Evolutionary conservation across 2,888 invertebrate species (phyloP).

Genomic region (Eupithecia pulchellata): DNA sequence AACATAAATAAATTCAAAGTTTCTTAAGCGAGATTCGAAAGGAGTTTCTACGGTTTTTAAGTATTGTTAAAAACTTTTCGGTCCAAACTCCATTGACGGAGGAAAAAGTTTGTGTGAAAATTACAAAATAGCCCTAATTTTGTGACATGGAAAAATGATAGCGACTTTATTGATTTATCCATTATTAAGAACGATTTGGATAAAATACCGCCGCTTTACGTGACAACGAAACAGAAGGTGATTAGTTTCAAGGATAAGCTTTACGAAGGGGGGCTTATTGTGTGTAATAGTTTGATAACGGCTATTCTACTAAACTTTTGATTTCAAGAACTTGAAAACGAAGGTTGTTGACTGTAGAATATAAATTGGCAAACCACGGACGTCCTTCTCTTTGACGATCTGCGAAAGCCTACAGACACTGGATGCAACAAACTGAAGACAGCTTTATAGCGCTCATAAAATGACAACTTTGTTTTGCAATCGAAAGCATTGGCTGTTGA

Average conservation of each 20-base stretch:
- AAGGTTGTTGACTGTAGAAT: background rate
- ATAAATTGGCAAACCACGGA: background rate
- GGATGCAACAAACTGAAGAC: background rate
- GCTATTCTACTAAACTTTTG: background rate
- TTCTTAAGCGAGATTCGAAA: constrained; percentile 35
- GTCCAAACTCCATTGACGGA: background rate
- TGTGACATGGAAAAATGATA: background rate
- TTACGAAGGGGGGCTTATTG: background rate
- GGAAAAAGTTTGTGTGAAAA: background rate
- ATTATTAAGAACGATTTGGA: background rate
- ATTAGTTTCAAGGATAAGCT: background rate
- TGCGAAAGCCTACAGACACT: background rate
- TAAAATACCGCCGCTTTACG: background rate
- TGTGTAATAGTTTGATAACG: background rate
- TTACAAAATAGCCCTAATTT: background rate
- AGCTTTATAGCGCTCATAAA: background rate
- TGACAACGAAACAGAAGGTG: background rate
- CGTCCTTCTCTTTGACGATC: background rate
- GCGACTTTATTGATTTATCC: background rate
- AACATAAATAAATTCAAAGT: constrained; percentile 45
- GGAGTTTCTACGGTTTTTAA: constrained; percentile 28
- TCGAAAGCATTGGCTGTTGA: background rate
- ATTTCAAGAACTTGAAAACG: background rate
- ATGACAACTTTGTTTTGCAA: background rate
- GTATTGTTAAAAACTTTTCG: constrained; percentile 10